These are phyloP conservation scores for Caligus rogercresseyi DNA, from an alignment of 1,140 invertebrate species.

Conservation along the genomic window DNA sequence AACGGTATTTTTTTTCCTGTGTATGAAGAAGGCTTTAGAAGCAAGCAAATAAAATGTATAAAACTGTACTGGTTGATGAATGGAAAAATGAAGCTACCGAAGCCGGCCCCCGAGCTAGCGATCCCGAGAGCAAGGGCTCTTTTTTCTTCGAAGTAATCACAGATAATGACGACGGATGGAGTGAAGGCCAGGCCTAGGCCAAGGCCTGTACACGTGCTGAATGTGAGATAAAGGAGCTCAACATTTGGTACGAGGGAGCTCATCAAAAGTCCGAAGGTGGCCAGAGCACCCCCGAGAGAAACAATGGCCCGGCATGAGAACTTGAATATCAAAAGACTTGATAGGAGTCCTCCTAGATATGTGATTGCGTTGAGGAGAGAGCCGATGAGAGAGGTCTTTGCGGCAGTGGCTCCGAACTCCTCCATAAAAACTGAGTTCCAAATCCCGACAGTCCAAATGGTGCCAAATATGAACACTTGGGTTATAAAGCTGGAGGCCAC, in stretches of 20 bases:
- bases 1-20: background rate
- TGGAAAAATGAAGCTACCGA: conserved; percentile 29
- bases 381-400: conserved; percentile 3
- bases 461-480: conserved; percentile 3
- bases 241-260: background rate
- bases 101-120: conserved; percentile 28
- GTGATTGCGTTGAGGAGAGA: conserved; percentile 4
- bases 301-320: background rate
- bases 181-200: conserved; percentile 26
- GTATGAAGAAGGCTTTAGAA: background rate
- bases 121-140: conserved; percentile 28
- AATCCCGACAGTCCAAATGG: conserved; percentile 13
- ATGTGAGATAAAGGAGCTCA: conserved; percentile 9
- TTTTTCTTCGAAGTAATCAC: conserved; percentile 27
- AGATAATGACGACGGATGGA: conserved; percentile 26
- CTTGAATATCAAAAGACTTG: background rate
- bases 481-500: background rate
- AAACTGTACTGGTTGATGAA: conserved; percentile 27
- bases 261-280: background rate
- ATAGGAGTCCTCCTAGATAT: background rate
- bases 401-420: background rate
- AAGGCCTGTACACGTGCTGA: conserved; percentile 24
- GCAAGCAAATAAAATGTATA: background rate
- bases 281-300: background rate
- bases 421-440: conserved; percentile 9